These are phyloP conservation scores for Proisotoma minuta DNA, from an alignment of 2,888 invertebrate genomes.

Conservation along the genomic window DNA sequence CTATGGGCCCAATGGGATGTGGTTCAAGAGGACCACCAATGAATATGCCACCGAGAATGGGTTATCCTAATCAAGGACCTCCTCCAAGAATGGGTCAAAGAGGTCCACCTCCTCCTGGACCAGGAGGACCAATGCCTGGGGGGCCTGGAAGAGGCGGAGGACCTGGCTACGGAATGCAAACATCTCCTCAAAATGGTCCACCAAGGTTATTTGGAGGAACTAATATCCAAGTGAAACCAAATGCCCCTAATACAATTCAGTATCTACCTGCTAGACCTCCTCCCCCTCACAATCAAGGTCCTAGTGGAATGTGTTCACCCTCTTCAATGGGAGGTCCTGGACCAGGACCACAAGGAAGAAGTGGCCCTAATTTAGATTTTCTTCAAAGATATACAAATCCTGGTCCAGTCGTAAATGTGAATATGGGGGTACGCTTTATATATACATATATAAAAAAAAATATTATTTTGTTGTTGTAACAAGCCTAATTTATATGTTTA, in stretches of 20 bases:
- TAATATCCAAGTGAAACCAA: conserved; percentile 90
- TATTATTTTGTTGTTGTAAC: background rate
- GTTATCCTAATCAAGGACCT: conserved; percentile 28
- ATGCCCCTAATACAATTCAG: conserved; percentile 96
- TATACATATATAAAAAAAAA: background rate
- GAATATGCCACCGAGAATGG: conserved; percentile 30
- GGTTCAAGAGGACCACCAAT: conserved; percentile 27
- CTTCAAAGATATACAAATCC: conserved; percentile 83
- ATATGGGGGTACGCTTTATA: conserved; percentile 45
- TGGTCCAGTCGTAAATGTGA: conserved; percentile 52
- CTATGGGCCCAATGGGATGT: conserved; percentile 31
- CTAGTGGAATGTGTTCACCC: conserved; percentile 38
- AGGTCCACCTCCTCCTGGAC: conserved; percentile 38
- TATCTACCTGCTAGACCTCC: conserved; percentile 94
- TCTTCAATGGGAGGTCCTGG: conserved; percentile 54
- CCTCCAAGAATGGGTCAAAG: conserved; percentile 44
- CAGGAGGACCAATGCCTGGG: conserved; percentile 61
- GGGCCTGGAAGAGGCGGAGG: conserved; percentile 49
- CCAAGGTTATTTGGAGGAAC: conserved; percentile 64
- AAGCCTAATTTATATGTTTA: too few relatives aligned
- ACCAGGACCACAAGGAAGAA: conserved; percentile 63
- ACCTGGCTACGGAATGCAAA: conserved; percentile 56
- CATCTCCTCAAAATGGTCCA: conserved; percentile 54
- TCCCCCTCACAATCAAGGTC: conserved; percentile 51
- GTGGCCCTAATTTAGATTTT: conserved; percentile 84